Base-by-base conservation (phyloP, 1,140 invertebrate species). In the Dicyema japonicum region DNA sequence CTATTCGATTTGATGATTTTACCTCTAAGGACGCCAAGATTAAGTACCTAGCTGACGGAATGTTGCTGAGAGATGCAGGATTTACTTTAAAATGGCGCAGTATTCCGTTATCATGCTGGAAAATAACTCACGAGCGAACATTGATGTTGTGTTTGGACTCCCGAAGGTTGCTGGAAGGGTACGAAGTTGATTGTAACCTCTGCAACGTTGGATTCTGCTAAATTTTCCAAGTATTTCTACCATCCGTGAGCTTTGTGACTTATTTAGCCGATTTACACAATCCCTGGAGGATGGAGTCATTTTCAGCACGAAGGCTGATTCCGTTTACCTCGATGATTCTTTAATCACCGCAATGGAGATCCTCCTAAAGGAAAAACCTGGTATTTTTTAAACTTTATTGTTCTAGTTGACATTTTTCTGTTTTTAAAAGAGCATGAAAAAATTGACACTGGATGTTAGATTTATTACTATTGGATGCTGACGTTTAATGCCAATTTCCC, bases 11-110 rank as follows among this genome's bases (percentile, higher is more conserved):
- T 48, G 85, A 94, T 51, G 88, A 97, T 48, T 92, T 78, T 40
- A 94, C 85, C 9, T 76, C 74, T 38, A 67, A 69, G 0, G 78
- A 94, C 47, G 94, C 88, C 1, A 64, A 71, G 15, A 92, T 97
- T 33, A 94, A 97, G 59, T 88, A 90, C 65, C 88, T 90, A 78
- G 90, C 80, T 38, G 82, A 90, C 38, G 82, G 82, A 62, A 92
- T 97, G 80, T 62, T 97, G 39, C 55, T 97, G 2, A 59, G 82
- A 36, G 88, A 97, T 92, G 80, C 51, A 58, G 94, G 0, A 69
- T 90, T 48, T 88, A 94, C 47, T 57, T 74, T 0, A 74, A 88
- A 46, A 56, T 94, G 11, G 70, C 70, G 36, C 60, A 58, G 15
- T 94, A 94, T 52, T 69, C 74, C 0, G 68, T 88, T 1, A 78